Evolutionary conservation across 2,113 vertebrate species (phyloP), one percentile per base, ranked within the genome.

Genomic region (Buteo buteo): DNA sequence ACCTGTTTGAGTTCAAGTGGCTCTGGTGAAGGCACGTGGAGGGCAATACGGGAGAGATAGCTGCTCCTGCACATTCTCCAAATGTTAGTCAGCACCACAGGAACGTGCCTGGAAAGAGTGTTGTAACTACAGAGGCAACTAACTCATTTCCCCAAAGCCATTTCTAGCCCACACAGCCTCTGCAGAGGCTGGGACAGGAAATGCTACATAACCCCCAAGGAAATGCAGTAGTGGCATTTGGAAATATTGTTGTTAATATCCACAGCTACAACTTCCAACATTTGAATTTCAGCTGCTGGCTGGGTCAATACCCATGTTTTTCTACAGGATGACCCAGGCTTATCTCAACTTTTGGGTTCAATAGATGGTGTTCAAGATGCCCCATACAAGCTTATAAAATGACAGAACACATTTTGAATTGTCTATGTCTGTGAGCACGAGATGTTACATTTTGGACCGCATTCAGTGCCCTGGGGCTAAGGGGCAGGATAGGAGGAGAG

Each of bases 401-500:
- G 10, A 64, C 3, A 2, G 40, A 38, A 5, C 8, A 38, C 7
- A 6, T 54, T 91, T 58, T 52, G 16, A 85, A 85, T 76, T 71
- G 14, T 26, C 22, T 31, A 0, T 52, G 18, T 76, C n/a, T n/a
- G 11, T 47, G 21, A 57, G 34, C 66, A 55, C 0, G 11, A 65
- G 25, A 16, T 66, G 42, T 36, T 70, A 22, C 2, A 0, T 74
- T 91, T 76, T 82, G 36, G 49, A 57, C 10, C 1, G 1, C 18
- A 40, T 87, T 76, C 0, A 0, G 32, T 70, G 44, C 18, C 38
- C 32, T 36, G 32, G 11, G 3, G 6, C 26, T 86, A 59, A 54
- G 0, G 1, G 44, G 26, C 21, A 79, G 44, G n/a, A 50, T 10
- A 0, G 0, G 31, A 90, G 9, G 11, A 61, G 24, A 40, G 36